phyloP scores from a whole-genome alignment of 2,797 vertebrate species.

The Scomberomorus guttatus region DNA sequence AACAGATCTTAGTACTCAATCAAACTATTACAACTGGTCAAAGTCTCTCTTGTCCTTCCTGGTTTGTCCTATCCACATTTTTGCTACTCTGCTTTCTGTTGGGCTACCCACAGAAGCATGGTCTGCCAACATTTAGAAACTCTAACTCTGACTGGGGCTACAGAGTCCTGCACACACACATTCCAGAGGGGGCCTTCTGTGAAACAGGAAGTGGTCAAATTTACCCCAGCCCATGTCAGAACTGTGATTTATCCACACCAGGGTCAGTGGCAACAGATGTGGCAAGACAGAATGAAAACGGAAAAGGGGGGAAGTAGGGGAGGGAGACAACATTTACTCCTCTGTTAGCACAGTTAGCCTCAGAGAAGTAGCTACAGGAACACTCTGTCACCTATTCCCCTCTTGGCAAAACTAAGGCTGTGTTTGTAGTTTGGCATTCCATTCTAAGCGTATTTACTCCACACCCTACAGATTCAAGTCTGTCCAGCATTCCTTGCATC shows the following conservation, averaged over 20 bases:
- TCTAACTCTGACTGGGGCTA: slow-evolving; percentile 72
- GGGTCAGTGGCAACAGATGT: slow-evolving; percentile 84
- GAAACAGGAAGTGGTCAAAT: slow-evolving; percentile 85
- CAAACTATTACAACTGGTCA: not conserved
- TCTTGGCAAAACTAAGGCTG: slow-evolving; percentile 29
- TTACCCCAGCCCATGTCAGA: slow-evolving; percentile 81
- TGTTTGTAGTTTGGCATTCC: slow-evolving; percentile 70
- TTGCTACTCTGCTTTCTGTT: slow-evolving; percentile 67
- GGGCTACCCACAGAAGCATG: slow-evolving; percentile 64
- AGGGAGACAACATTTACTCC: slow-evolving; percentile 39
- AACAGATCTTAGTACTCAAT: slow-evolving; percentile 8
- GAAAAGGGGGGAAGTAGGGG: slow-evolving; percentile 15
- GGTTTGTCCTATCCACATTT: slow-evolving; percentile 48
- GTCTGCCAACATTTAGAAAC: slow-evolving; percentile 82
- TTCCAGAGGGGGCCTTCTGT: slow-evolving; percentile 83
- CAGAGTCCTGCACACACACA: slow-evolving; percentile 72
- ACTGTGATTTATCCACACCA: slow-evolving; percentile 78
- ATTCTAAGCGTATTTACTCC: slow-evolving; percentile 69
- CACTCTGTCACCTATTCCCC: slow-evolving; percentile 40
- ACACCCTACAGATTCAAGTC: slow-evolving; percentile 52
- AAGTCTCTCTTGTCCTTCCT: slow-evolving; percentile 25
- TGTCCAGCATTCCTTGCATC: slow-evolving; percentile 63
- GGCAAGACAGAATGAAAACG: slow-evolving; percentile 63
- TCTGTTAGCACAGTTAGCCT: slow-evolving; percentile 32
- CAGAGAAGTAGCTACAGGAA: not conserved